Percentiles rank a stretch among this genome's conserved stretches.
Evolutionary conservation across 2,113 vertebrate genomes (phyloP).

Genomic region (Felis chaus): DNA sequence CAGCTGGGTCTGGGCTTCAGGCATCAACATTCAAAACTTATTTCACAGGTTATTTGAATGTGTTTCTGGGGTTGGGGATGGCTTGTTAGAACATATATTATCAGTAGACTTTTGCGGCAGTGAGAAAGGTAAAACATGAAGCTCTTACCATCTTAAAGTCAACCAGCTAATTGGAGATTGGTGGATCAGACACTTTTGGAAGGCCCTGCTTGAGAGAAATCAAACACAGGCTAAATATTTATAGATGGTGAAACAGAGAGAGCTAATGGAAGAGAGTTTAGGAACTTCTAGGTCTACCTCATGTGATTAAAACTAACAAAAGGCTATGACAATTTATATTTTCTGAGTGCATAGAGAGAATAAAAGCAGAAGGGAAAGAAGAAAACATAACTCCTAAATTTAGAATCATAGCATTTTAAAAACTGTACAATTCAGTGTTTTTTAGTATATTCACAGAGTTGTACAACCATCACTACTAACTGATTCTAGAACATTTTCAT

Average conservation of each 20-base stretch:
- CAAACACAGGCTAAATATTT: background rate
- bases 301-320: conserved; percentile 16
- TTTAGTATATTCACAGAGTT: background rate
- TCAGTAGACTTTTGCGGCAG: background rate
- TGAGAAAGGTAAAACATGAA: conserved; percentile 11
- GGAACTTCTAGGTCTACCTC: background rate
- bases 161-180: background rate
- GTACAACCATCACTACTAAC: background rate
- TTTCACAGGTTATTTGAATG: background rate
- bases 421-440: background rate
- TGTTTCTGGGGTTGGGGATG: background rate
- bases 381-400: background rate
- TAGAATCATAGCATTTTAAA: background rate
- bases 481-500: conserved; percentile 13
- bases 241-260: background rate
- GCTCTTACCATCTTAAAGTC: background rate
- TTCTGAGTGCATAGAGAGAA: background rate
- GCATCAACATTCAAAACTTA: background rate
- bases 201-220: background rate
- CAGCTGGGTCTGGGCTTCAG: background rate
- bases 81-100: background rate
- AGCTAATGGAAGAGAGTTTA: background rate
- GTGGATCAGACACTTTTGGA: background rate
- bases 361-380: conserved; percentile 9
- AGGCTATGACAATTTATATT: background rate